These are phyloP conservation scores for Cercopithecus mitis DNA, from an alignment of 2,797 vertebrate species.

Conservation along the genomic window DNA sequence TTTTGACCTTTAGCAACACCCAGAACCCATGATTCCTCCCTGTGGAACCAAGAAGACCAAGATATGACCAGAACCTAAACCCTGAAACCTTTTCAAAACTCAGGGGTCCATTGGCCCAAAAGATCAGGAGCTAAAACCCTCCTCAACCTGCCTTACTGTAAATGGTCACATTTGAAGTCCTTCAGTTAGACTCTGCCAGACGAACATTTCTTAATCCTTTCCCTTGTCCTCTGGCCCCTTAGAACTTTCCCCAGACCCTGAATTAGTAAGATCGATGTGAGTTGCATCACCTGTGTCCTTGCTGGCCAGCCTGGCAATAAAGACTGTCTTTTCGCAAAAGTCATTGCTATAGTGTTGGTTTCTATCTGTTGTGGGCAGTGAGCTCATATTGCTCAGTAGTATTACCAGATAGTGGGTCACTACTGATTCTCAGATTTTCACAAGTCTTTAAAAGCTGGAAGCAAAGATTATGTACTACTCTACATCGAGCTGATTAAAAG, in stretches of 20 bases:
- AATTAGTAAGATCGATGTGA: background rate
- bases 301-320: background rate
- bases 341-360: background rate
- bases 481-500: background rate
- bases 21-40: background rate
- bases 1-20: background rate
- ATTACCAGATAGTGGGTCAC: background rate
- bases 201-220: background rate
- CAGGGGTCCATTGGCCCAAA: background rate
- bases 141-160: background rate
- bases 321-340: background rate
- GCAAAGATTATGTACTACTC: background rate
- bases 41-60: background rate
- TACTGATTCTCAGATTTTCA: background rate
- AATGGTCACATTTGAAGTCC: background rate
- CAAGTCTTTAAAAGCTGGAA: background rate
- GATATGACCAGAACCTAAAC: background rate
- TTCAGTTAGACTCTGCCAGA: background rate
- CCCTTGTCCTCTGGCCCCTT: background rate
- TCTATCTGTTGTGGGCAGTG: background rate
- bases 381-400: background rate
- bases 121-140: background rate
- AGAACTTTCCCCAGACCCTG: background rate
- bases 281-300: background rate
- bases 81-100: background rate